Evolutionary conservation across 2,888 invertebrate genomes (phyloP).

Genomic region (Archaeoteleia sp.): DNA sequence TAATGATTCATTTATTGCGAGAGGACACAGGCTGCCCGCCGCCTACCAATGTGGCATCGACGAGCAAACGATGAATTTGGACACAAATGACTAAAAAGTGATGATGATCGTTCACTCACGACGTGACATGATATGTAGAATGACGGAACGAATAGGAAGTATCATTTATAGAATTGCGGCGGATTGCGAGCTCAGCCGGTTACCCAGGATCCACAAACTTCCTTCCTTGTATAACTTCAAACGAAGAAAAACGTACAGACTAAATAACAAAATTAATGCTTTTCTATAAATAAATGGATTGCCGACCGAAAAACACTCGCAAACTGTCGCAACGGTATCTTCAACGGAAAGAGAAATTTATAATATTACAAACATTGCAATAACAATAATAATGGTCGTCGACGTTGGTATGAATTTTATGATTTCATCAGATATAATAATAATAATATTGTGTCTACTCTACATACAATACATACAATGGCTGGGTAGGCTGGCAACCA

Average conservation of each 20-base stretch:
- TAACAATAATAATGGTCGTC: conserved; percentile 71
- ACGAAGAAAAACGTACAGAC: conserved; percentile 49
- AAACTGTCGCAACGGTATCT: conserved; percentile 58
- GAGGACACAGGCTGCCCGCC: conserved; percentile 69
- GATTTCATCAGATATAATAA: conserved; percentile 59
- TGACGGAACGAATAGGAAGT: conserved; percentile 56
- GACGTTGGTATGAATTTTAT: conserved; percentile 66
- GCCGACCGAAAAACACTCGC: conserved; percentile 44
- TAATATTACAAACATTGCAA: conserved; percentile 71
- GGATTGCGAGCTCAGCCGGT: conserved; percentile 56
- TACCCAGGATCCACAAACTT: conserved; percentile 29
- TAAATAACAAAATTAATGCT: conserved; percentile 51
- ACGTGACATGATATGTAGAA: conserved; percentile 71
- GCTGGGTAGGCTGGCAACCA: conserved; percentile 63
- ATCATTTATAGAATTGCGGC: conserved; percentile 43
- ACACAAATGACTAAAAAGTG: conserved; percentile 72
- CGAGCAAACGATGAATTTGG: conserved; percentile 63
- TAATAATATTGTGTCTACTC: conserved; percentile 67
- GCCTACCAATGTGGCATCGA: conserved; percentile 70
- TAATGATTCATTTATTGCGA: conserved; percentile 74
- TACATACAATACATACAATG: conserved; percentile 75
- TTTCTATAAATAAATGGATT: conserved; percentile 42
- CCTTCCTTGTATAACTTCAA: conserved; percentile 25
- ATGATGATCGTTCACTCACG: conserved; percentile 70
- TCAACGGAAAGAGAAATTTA: conserved; percentile 62